These are phyloP conservation scores for Xyrauchen texanus DNA, from an alignment of 2,113 vertebrate species.

Conservation along the genomic window DNA sequence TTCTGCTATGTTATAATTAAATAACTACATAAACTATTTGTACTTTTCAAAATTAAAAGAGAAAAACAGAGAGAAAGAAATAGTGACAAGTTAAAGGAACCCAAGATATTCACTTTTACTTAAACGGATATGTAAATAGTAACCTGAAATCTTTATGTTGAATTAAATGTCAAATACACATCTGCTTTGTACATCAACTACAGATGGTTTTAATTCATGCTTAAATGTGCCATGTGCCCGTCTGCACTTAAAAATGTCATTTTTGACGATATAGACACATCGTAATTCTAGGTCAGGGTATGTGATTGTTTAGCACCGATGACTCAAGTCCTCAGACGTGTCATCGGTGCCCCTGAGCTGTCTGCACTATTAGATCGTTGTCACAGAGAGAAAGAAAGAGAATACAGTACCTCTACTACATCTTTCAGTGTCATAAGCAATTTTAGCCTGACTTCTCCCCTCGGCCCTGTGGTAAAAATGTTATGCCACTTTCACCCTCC, in stretches of 20 bases:
- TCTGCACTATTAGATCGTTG: constrained; percentile 60
- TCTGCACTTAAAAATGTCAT: constrained; percentile 8
- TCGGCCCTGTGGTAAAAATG: constrained; percentile 62
- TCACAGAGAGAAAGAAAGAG: background rate
- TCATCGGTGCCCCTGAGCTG: constrained; percentile 44
- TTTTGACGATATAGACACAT: constrained; percentile 6
- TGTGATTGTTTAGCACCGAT: background rate
- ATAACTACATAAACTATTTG: too few relatives aligned
- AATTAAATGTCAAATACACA: too few relatives aligned
- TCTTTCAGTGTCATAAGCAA: constrained; percentile 67
- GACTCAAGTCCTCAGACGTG: constrained; percentile 32
- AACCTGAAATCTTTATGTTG: too few relatives aligned
- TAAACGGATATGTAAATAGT: too few relatives aligned
- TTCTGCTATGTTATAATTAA: too few relatives aligned
- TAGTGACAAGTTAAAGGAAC: too few relatives aligned
- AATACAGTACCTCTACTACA: constrained; percentile 39
- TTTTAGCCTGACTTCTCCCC: constrained; percentile 69
- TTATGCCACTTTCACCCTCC: constrained; percentile 53
- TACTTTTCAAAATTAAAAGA: too few relatives aligned
- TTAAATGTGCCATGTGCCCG: background rate
- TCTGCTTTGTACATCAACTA: background rate
- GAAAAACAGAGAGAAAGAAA: too few relatives aligned
- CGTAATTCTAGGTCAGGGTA: background rate
- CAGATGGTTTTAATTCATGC: background rate
- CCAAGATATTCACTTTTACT: too few relatives aligned